These are phyloP conservation scores for Tribolium freemani DNA, from an alignment of 2,888 invertebrate species.

Conservation along the genomic window DNA sequence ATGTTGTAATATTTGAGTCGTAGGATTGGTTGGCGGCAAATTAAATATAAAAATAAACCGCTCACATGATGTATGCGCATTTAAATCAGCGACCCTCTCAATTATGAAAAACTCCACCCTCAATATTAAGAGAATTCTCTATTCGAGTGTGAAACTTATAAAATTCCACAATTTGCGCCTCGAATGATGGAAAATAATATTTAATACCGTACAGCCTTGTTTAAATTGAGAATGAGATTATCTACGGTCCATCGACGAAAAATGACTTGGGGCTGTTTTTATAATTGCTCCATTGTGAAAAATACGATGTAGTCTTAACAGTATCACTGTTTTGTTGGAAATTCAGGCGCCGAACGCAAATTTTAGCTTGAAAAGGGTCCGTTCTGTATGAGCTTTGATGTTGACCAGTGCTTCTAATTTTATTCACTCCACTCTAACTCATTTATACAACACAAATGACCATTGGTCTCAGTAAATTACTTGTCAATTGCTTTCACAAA, in stretches of 20 bases:
- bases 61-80: constrained; percentile 40
- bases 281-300: constrained; percentile 39
- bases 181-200: constrained; percentile 57
- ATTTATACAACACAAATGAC: constrained; percentile 65
- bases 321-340: constrained; percentile 27
- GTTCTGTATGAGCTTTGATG: constrained; percentile 60
- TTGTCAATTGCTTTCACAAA: constrained; percentile 65
- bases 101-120: constrained; percentile 29
- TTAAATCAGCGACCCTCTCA: constrained; percentile 41
- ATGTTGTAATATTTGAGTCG: constrained; percentile 33
- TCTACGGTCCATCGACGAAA: constrained; percentile 63
- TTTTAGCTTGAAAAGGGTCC: constrained; percentile 52
- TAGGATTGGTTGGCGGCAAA: constrained; percentile 8
- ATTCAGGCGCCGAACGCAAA: constrained; percentile 18
- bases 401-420: constrained; percentile 63
- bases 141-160: constrained; percentile 47
- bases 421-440: constrained; percentile 64
- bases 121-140: constrained; percentile 40
- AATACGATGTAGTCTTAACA: constrained; percentile 20
- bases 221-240: constrained; percentile 65
- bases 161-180: constrained; percentile 47
- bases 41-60: constrained; percentile 21
- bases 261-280: constrained; percentile 60
- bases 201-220: constrained; percentile 58
- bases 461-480: constrained; percentile 66